Evolutionary conservation across 2,797 vertebrate species (phyloP).

Genomic region (Dallia pectoralis): DNA sequence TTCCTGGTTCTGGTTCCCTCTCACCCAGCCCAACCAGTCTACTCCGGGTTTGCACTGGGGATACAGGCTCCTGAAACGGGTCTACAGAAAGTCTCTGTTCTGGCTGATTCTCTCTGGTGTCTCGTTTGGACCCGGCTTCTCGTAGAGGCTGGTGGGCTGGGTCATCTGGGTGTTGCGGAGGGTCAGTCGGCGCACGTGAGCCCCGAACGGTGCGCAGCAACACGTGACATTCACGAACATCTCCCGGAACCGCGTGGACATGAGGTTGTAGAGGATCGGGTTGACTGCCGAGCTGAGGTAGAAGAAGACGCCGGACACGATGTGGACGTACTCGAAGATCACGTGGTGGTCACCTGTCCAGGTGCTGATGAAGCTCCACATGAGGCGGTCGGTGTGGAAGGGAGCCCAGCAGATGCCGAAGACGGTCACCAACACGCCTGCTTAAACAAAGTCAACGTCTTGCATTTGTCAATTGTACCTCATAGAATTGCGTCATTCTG

Average conservation of each 20-base stretch:
- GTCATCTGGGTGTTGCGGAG: constrained; percentile 57
- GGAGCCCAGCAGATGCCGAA: constrained; percentile 92
- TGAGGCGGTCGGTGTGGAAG: constrained; percentile 86
- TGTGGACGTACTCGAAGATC: constrained; percentile 79
- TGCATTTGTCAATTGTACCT: too few relatives aligned
- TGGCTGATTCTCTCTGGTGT: background rate
- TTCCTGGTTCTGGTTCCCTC: background rate
- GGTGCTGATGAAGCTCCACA: constrained; percentile 83
- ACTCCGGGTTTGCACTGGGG: background rate
- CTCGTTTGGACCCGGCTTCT: constrained; percentile 32
- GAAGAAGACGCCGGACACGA: constrained; percentile 86
- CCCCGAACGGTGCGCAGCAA: background rate
- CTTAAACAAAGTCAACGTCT: too few relatives aligned
- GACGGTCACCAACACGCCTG: constrained; percentile 87
- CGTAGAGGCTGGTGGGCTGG: constrained; percentile 69
- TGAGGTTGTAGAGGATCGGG: constrained; percentile 90
- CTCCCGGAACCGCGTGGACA: constrained; percentile 90
- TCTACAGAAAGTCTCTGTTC: background rate
- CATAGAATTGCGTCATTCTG: too few relatives aligned
- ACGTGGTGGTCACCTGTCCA: constrained; percentile 64
- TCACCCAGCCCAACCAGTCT: background rate
- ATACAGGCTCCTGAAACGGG: background rate
- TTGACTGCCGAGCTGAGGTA: constrained; percentile 88
- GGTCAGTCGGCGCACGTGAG: constrained; percentile 30
- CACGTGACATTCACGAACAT: constrained; percentile 84